Evolutionary conservation across 2,888 invertebrate genomes (phyloP).

Genomic region (Sicus ferrugineus): DNA sequence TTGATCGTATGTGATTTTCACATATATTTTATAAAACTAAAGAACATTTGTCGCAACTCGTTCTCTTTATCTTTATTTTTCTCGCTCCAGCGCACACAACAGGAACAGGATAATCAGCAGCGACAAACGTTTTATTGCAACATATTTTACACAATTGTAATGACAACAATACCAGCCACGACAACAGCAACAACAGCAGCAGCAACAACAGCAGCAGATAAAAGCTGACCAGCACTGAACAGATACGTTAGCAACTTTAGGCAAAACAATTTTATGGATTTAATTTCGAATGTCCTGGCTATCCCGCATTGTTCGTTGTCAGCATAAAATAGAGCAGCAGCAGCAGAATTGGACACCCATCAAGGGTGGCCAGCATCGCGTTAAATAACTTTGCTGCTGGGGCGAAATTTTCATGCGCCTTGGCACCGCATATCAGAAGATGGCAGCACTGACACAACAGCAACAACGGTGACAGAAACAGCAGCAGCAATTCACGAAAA

Average conservation of each 20-base stretch:
- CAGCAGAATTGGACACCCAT: not conserved
- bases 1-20: not conserved
- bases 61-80: conserved; percentile 60
- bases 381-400: too few species aligned
- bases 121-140: conserved; percentile 51
- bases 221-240: not conserved
- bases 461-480: not conserved
- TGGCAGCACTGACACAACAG: conserved; percentile 5
- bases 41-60: too few species aligned
- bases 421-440: conserved; percentile 26
- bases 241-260: conserved; percentile 39
- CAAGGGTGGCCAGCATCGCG: not conserved
- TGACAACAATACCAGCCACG: conserved; percentile 28
- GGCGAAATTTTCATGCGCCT: conserved; percentile 21
- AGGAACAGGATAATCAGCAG: conserved; percentile 51
- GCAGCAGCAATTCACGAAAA: not conserved
- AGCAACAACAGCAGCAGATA: not conserved
- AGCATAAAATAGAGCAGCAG: conserved; percentile 37
- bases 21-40: not conserved
- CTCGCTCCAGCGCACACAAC: conserved; percentile 56
- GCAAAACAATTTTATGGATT: conserved; percentile 56
- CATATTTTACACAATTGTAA: conserved; percentile 33
- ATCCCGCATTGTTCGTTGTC: conserved; percentile 26
- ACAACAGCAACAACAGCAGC: conserved; percentile 39
- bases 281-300: conserved; percentile 57